Base-by-base conservation (phyloP, 2,113 vertebrate species). In the Xiphorhynchus elegans region DNA sequence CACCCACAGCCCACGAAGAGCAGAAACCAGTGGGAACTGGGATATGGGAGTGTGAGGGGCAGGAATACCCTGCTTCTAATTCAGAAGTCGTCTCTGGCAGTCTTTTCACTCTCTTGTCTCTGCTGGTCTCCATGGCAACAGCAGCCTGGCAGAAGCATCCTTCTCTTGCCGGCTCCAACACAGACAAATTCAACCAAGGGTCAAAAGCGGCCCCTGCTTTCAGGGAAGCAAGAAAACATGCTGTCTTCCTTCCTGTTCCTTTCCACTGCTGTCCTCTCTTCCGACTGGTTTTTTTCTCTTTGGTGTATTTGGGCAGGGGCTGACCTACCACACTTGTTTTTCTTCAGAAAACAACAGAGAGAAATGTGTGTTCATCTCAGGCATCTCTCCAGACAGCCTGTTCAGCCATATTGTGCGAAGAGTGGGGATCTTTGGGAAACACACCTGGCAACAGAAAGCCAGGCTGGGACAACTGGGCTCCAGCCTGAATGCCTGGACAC, bases 51-150 rank as follows among this genome's bases (percentile, higher is more conserved):
- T 35, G 39, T 7, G 39, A 87, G 94, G 74, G 91, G 80, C 50
- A 78, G 75, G 89, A 94, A 95, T 93, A 84, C 19, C 31, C 44
- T 92, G 60, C 63, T 97, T 97, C 96, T 95, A 85, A 97, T 97
- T 97, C 96, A 92, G 95, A 76, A 94, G 90, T 97, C 74, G 16
- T 98, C 96, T 93, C 94, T 15, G 44, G 95, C 91, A 93, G 95
- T 95, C 94, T 91, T 90, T 88, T 85, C 83, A 95, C 95, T 96
- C 97, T 95, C 97, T 96, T 92, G 95, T 97, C 97, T 98, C 96
- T 97, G 94, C 95, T 94, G 70, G 97, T 98, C 97, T 96, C 97
- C 97, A 98, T 97, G 95, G 97, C 95, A 98, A 98, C 98, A 79
- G 81, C 90, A 84, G 87, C 94, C 83, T 42, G 13, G 85, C 95